Evolutionary conservation across 2,113 vertebrate genomes (phyloP), one percentile per base, ranked within the genome.

Genomic region (Tragelaphus scriptus): DNA sequence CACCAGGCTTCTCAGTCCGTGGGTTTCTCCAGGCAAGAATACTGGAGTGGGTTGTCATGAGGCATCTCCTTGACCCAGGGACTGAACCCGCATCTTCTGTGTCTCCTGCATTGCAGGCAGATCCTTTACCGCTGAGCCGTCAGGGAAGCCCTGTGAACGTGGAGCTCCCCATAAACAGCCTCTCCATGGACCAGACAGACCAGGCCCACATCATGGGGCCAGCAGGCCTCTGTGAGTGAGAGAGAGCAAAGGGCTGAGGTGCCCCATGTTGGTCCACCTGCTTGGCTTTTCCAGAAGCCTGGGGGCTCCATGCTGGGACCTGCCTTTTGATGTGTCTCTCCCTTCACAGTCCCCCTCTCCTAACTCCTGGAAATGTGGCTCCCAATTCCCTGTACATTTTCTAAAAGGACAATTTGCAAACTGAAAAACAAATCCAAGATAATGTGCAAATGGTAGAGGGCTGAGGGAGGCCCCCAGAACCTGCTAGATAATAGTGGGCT

Each of bases 191-290:
- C n/a, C 75, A 89, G 56, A 44, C 51, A 82, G 32, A 51, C 36
- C n/a, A 49, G 8, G 28, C 53, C 44, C 32, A 32, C 19, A 0
- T 0, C 10, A 6, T 1, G 3, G 53, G 21, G 47, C 53, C 36
- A 51, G 47, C 80, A 63, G 53, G 9, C 82, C 17, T 19, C 49
- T 15, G 2, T 2, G 6, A 28, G 26, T 13, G 44, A 59, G 49
- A 8, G 17, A 65, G 51, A 30, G n/a, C 32, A 40, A 56, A 47
- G 44, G 13, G n/a, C 44, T 26, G 40, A 11, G 21, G 7, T 17
- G 26, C 36, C 77, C 19, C 44, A 7, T 77, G 26, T 10, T 30
- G 26, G 28, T 26, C 5, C 58, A 47, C 21, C 9, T 1, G 26
- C 53, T 26, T 4, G 17, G 44, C 25, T 92, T 36, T 81, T 75